Percentiles rank a stretch among this genome's conserved stretches.
Conservation (phyloP, 1,140 invertebrate genomes). For the Bombus balteatus region DNA sequence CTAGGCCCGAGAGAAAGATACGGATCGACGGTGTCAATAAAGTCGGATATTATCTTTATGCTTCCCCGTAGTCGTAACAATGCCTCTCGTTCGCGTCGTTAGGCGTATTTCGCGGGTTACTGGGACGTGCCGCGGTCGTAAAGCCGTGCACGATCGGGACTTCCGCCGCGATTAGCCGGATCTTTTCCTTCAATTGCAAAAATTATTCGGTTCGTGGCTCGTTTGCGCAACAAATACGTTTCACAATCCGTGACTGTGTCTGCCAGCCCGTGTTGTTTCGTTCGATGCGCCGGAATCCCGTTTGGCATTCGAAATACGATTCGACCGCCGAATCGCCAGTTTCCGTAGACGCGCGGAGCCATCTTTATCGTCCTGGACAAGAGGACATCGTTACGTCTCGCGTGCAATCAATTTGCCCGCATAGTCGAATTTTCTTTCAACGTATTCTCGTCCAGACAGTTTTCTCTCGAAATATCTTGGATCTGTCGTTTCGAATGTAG, state of each 20-base stretch:
- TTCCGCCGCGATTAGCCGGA: constrained; percentile 35
- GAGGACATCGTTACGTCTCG: background rate
- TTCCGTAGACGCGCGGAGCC: background rate
- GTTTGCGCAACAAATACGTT: constrained; percentile 52
- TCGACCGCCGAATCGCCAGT: background rate
- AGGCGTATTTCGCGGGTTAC: constrained; percentile 49
- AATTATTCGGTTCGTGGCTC: constrained; percentile 50
- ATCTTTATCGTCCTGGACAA: background rate
- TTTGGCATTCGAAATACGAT: background rate
- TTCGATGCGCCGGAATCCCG: background rate
- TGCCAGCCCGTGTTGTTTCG: too few species aligned
- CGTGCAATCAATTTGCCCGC: background rate
- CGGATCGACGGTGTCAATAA: constrained; percentile 51
- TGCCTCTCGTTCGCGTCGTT: constrained; percentile 50
- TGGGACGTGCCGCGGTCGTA: constrained; percentile 49
- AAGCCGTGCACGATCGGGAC: constrained; percentile 44
- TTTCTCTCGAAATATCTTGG: background rate
- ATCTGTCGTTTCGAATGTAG: background rate
- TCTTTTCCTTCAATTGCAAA: constrained; percentile 34
- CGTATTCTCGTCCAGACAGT: too few species aligned
- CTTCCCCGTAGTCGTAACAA: constrained; percentile 63
- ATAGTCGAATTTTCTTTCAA: background rate
- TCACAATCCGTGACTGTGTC: background rate
- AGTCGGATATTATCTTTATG: constrained; percentile 60
- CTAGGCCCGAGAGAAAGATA: constrained; percentile 35